Base-by-base conservation (phyloP, 2,888 invertebrate genomes). In the Branchipolynoe longqiensis region DNA sequence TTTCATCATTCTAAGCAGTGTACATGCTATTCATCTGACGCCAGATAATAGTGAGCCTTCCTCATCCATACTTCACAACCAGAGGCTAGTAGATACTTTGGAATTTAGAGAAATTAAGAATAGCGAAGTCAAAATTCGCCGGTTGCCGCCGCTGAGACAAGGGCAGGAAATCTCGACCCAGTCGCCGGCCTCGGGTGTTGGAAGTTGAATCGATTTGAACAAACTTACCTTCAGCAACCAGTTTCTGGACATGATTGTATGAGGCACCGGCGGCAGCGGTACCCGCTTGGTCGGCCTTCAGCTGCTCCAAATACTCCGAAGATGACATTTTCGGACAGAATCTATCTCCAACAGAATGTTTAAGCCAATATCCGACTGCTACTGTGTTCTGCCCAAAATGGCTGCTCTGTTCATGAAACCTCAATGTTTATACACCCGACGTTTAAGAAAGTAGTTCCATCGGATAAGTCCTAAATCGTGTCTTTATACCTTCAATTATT, bases 171-270 rank as follows among this genome's bases (percentile, higher is more conserved):
- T 36, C 48, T 41, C 78, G 78, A 78, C 41, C 78, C 78, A 78
- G 48, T 78, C 78, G 78, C 78, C 78, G 48, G 78, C 78, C 78
- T 41, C 78, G 48, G 18, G 48, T 33, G 36, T 8, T 48, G 48
- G 48, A 48, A 48, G 1, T 33, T 69, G 69, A 36, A 22, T 8
- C 1, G 12, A 41, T 2, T 8, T 78, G 18, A 78, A 78, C 28
- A 78, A 78, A 78, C 78, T 78, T 78, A 78, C 78, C 78, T 78
- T 78, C 78, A 25, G 78, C 78, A 0, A 78, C 33, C 31, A 78
- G 28, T 14, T 48, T 41, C 22, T 41, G 54, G 8, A 78, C 48
- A 33, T 78, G 78, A 28, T 12, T 78, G 31, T 48, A 78, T n/a
- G 78, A 78, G 1, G n/a, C 8, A 2, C 25, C 41, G 8, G 78